Base-by-base conservation (phyloP, 2,113 vertebrate genomes). In the Callipepla squamata region DNA sequence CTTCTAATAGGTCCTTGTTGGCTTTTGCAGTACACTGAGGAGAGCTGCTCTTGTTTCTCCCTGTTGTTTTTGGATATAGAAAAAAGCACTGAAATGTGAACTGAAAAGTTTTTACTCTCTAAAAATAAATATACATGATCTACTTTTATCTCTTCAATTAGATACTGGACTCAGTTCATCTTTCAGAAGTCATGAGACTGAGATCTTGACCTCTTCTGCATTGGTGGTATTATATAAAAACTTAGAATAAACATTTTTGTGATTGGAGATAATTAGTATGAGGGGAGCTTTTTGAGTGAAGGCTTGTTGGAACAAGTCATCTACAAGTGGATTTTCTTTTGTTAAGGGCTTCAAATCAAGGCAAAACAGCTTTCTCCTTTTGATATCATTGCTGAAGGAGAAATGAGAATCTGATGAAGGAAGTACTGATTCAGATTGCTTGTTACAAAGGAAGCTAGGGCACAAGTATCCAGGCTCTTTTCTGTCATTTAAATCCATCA, bases 31-130 rank as follows among this genome's bases (percentile, higher is more conserved):
- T 80, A 26, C 36, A 62, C 79, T 75, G 87, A 80, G 59, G 63
- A 93, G 81, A 92, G 47, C 79, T 72, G 57, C 59, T 74, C 68
- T 91, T 48, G 47, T 83, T 70, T 93, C 87, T 51, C 92, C 28
- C 47, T 95, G 87, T 91, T 96, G 79, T 65, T 94, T 94, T 95
- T 96, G 94, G 93, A 88, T 73, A 13, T 67, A 36, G 73, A 83
- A 91, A 87, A 96, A 92, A 94, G 85, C 72, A 80, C 82, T 88
- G 75, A 91, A 89, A 93, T 67, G 75, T 83, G 89, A 93, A 85
- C 57, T 22, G 45, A 85, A 85, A 92, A 85, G 2, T 51, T 94
- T 94, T 85, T 74, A 44, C 34, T 74, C 84, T 89, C 74, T 90
- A 68, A 93, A 96, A 91, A 87, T 90, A 96, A 94, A 91, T 75